Conservation (phyloP, 2,888 invertebrate genomes). For the Subacronicta megacephala region DNA sequence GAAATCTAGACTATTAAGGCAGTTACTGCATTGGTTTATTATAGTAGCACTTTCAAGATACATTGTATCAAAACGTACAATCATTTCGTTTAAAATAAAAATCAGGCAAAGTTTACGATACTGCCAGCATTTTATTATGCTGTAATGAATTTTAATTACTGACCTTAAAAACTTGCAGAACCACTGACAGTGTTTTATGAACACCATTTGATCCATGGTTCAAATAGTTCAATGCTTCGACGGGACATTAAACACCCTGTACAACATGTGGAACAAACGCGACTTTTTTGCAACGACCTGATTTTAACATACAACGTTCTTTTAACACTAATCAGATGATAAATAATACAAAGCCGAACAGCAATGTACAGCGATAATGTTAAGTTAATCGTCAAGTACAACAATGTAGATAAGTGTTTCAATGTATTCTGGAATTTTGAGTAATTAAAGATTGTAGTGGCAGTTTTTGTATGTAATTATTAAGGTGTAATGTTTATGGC, state of each 20-base stretch:
- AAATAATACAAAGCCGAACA: neutral
- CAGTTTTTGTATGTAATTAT: conserved; percentile 79
- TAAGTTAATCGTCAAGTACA: conserved; percentile 45
- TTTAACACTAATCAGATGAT: conserved; percentile 13
- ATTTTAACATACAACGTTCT: conserved; percentile 21
- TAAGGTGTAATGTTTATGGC: conserved; percentile 68
- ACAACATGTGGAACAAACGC: conserved; percentile 5
- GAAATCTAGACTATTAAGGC: too few relatives aligned
- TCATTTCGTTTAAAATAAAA: conserved; percentile 65
- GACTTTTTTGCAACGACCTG: conserved; percentile 18
- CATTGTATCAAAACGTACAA: conserved; percentile 47
- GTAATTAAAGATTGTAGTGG: conserved; percentile 83
- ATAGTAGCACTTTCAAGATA: conserved; percentile 6
- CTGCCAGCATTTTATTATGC: conserved; percentile 66
- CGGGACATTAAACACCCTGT: conserved; percentile 50
- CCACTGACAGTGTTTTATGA: conserved; percentile 67
- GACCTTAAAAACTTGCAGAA: conserved; percentile 63
- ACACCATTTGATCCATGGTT: conserved; percentile 70
- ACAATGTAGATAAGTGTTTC: conserved; percentile 66
- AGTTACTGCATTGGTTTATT: too few relatives aligned
- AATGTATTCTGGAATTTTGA: conserved; percentile 83
- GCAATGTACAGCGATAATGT: conserved; percentile 37
- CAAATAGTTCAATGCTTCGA: conserved; percentile 70
- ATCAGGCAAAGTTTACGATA: conserved; percentile 64
- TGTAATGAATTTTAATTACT: conserved; percentile 79